A percentile compares a stretch with the other conserved stretches of the same genome.
These are phyloP conservation scores for Tetramorium alpestre DNA, from an alignment of 1,140 invertebrate species.

Conservation along the genomic window DNA sequence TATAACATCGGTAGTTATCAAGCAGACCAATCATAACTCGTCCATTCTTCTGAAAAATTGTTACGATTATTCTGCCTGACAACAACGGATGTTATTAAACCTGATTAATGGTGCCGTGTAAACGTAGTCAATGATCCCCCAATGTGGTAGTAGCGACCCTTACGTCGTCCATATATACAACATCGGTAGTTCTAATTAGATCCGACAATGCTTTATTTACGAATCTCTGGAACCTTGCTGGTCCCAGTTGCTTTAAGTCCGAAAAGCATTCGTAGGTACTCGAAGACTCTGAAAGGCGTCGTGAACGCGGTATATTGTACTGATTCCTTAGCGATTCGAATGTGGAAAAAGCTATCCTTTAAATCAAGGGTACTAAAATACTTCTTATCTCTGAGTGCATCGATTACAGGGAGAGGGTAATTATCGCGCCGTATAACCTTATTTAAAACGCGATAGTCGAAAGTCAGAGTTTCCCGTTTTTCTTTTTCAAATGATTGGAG, in stretches of 20 bases:
- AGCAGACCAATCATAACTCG: no score
- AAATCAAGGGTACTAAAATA: not conserved
- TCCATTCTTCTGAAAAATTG: no score
- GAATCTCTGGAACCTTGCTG: conserved; percentile 30
- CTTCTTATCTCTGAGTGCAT: not conserved
- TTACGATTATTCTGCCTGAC: no score
- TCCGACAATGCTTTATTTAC: conserved; percentile 11
- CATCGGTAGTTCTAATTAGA: not conserved
- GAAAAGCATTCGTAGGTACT: conserved; percentile 28
- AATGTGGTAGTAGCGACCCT: not conserved
- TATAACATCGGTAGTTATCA: no score
- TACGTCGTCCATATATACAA: conserved; percentile 38
- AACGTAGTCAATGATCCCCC: not conserved
- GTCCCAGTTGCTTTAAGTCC: not conserved
- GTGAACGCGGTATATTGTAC: not conserved
- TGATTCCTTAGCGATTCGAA: not conserved
- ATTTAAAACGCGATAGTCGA: not conserved
- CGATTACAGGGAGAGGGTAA: not conserved
- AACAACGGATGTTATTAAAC: no score
- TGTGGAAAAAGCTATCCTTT: not conserved
- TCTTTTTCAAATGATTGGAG: not conserved
- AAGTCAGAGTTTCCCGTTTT: not conserved
- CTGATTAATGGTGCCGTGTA: no score
- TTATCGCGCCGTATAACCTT: not conserved
- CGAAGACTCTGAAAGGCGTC: conserved; percentile 20